phyloP scores from a whole-genome alignment of 2,888 invertebrate genomes.

The Apocheima hispidaria region DNA sequence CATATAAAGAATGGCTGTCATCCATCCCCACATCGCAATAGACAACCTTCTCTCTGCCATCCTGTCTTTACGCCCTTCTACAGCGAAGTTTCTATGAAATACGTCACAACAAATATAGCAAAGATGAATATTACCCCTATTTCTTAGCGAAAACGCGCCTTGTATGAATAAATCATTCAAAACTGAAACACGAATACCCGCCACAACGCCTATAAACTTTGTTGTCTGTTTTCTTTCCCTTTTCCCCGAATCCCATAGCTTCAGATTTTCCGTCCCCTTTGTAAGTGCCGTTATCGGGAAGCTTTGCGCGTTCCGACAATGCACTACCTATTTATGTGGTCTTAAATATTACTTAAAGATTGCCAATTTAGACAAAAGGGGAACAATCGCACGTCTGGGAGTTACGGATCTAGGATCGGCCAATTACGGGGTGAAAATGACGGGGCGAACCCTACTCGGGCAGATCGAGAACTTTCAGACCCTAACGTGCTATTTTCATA shows the following conservation, averaged over 20 bases:
- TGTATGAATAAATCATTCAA: slow-evolving; percentile 40
- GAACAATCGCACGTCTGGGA: slow-evolving; percentile 45
- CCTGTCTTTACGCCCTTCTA: slow-evolving; percentile 16
- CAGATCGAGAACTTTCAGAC: slow-evolving; percentile 7
- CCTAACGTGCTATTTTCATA: slow-evolving; percentile 15
- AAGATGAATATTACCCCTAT: slow-evolving; percentile 33
- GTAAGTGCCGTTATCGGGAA: slow-evolving; percentile 30
- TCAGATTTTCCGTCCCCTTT: slow-evolving; percentile 24
- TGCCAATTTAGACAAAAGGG: slow-evolving; percentile 45
- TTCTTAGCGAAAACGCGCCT: slow-evolving; percentile 20
- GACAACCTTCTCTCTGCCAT: slow-evolving; percentile 21
- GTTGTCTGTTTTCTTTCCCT: slow-evolving; percentile 25
- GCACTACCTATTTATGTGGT: slow-evolving; percentile 23
- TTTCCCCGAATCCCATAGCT: slow-evolving; percentile 18
- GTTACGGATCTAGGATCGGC: slow-evolving; percentile 25
- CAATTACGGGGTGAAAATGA: slow-evolving; percentile 40
- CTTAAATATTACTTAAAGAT: slow-evolving; percentile 45
- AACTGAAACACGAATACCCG: slow-evolving; percentile 27
- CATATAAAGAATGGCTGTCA: slow-evolving; percentile 18
- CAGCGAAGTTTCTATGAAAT: slow-evolving; percentile 33
- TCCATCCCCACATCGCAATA: slow-evolving; percentile 17
- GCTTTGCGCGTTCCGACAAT: slow-evolving; percentile 21
- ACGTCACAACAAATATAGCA: slow-evolving; percentile 39
- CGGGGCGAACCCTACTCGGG: slow-evolving; percentile 29
- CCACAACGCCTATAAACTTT: slow-evolving; percentile 21